These are phyloP conservation scores for Neodiprion lecontei DNA, from an alignment of 1,140 invertebrate genomes.

Conservation along the genomic window DNA sequence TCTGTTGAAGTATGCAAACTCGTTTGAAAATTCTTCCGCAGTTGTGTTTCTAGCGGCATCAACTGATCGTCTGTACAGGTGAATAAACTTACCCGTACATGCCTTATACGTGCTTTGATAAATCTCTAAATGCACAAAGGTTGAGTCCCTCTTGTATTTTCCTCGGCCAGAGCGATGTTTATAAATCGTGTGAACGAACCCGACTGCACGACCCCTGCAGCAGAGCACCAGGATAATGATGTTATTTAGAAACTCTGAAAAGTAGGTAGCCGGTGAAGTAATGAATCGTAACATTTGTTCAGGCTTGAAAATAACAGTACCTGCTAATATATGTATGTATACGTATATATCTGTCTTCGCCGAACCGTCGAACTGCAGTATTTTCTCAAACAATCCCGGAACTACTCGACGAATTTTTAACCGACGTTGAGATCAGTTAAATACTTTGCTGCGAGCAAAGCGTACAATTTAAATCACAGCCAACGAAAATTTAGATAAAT, in stretches of 20 bases:
- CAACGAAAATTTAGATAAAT: no score
- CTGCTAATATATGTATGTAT: no score
- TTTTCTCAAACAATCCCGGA: no score
- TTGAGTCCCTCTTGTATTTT: slow-evolving; percentile 4
- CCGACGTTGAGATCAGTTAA: no score
- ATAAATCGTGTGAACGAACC: slow-evolving; percentile 12
- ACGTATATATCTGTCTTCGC: no score
- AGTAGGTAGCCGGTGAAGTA: not conserved
- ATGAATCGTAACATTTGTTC: slow-evolving; percentile 13
- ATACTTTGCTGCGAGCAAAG: no score
- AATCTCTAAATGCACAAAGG: not conserved
- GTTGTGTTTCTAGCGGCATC: not conserved
- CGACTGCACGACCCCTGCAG: not conserved
- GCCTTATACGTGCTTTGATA: not conserved
- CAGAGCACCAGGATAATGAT: slow-evolving; percentile 4
- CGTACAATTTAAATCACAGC: no score
- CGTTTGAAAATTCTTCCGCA: no score
- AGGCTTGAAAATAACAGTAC: not conserved
- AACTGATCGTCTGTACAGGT: not conserved
- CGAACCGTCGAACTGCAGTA: no score
- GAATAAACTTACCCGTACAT: not conserved
- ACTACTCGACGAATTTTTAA: no score
- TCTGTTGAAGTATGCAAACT: not conserved
- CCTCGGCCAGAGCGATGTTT: not conserved
- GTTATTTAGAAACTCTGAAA: slow-evolving; percentile 14